These are phyloP conservation scores for Chromis chromis DNA, from an alignment of 2,797 vertebrate species.

Conservation along the genomic window DNA sequence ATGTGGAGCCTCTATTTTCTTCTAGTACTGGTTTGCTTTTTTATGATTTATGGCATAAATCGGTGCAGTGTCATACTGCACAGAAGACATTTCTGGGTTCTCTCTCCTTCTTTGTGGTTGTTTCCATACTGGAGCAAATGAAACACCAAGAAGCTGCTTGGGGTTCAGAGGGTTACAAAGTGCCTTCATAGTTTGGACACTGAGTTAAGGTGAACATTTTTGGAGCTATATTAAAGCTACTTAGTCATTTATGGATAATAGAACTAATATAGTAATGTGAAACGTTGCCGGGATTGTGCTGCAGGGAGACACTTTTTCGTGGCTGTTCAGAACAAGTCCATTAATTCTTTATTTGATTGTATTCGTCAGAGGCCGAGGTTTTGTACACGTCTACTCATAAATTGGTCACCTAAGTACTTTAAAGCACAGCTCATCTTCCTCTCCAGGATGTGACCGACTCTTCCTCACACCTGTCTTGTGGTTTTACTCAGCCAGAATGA, in stretches of 20 bases:
- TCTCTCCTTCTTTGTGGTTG: no score
- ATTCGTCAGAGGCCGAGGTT: no score
- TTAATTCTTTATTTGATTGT: background rate
- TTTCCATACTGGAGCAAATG: no score
- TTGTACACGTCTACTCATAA: no score
- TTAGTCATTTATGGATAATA: constrained; percentile 30
- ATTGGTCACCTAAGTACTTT: background rate
- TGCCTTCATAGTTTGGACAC: no score
- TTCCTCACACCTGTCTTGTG: constrained; percentile 26
- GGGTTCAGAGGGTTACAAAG: no score
- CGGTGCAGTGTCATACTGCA: no score
- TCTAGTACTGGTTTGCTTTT: no score
- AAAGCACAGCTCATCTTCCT: constrained; percentile 24
- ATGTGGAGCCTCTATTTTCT: no score
- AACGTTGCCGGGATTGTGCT: constrained; percentile 22
- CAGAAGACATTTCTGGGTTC: no score
- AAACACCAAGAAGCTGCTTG: no score
- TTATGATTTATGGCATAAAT: no score
- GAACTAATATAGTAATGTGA: constrained; percentile 29
- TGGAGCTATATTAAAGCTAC: constrained; percentile 11
- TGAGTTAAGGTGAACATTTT: constrained; percentile 29
- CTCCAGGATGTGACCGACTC: constrained; percentile 31
- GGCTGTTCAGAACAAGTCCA: background rate
- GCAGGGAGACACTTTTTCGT: constrained; percentile 18
- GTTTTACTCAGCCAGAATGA: constrained; percentile 47